These are phyloP conservation scores for Apis dorsata DNA, from an alignment of 1,140 invertebrate genomes.

Conservation along the genomic window DNA sequence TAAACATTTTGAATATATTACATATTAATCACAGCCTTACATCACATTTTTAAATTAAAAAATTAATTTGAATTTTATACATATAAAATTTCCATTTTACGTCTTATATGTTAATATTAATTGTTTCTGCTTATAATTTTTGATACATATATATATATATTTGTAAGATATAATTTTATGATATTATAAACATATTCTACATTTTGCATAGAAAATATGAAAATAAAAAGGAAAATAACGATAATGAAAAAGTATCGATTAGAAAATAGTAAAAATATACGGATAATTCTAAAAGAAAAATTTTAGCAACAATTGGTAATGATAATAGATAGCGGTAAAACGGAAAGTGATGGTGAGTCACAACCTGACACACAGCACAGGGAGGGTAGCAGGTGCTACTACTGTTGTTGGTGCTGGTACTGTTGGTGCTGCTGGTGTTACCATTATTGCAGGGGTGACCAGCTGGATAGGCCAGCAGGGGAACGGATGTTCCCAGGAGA, in stretches of 20 bases:
- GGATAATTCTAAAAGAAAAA: neutral
- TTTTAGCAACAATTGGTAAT: neutral
- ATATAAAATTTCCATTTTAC: too few relatives aligned
- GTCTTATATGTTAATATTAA: too few relatives aligned
- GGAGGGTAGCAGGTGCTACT: constrained; percentile 69
- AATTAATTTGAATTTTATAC: too few relatives aligned
- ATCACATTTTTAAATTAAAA: too few relatives aligned
- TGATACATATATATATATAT: too few relatives aligned
- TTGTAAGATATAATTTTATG: too few relatives aligned
- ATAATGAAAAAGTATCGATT: neutral
- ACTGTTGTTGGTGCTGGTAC: constrained; percentile 62
- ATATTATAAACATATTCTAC: too few relatives aligned
- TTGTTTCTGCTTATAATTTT: too few relatives aligned
- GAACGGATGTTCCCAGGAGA: constrained; percentile 76
- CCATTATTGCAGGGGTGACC: constrained; percentile 59
- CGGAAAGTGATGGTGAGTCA: constrained; percentile 69
- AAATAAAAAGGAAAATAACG: neutral
- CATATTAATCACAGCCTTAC: too few relatives aligned
- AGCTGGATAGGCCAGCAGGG: constrained; percentile 62
- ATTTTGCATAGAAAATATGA: too few relatives aligned
- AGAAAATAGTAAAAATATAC: neutral
- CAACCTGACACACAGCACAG: constrained; percentile 62
- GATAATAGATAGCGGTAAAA: neutral
- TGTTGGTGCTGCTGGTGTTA: constrained; percentile 65
- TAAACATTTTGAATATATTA: too few relatives aligned